Conservation (phyloP, 1,140 invertebrate species). For the Formica selysi region DNA sequence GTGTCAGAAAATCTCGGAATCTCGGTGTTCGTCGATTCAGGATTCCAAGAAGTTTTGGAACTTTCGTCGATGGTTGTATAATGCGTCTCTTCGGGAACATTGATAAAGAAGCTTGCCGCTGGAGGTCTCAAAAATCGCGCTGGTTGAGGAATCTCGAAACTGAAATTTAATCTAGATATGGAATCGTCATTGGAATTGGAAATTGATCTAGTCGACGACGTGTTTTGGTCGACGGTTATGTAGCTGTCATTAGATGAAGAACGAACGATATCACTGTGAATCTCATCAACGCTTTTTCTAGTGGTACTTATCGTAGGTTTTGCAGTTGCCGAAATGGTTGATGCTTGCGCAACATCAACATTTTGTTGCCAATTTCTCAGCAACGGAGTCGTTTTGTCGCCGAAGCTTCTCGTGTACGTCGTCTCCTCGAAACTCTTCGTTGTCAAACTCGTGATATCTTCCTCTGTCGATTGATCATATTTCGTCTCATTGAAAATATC, state of each 20-base stretch:
- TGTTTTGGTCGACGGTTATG: not conserved
- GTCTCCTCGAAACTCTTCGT: not conserved
- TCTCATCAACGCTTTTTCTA: constrained; percentile 1
- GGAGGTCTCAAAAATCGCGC: constrained; percentile 54
- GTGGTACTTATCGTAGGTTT: constrained; percentile 34
- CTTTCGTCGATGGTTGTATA: constrained; percentile 70
- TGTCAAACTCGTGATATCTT: constrained; percentile 6
- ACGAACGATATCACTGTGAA: not conserved
- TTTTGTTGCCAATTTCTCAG: constrained; percentile 21
- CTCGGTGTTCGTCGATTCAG: constrained; percentile 48
- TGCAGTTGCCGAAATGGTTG: not conserved
- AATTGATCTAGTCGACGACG: not conserved
- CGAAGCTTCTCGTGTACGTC: not conserved
- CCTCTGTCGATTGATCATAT: constrained; percentile 6
- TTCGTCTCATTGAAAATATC: constrained; percentile 40
- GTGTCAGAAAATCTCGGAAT: constrained; percentile 11
- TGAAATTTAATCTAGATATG: not conserved
- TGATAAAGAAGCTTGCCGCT: constrained; percentile 73
- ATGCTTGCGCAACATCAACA: not conserved
- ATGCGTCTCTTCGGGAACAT: constrained; percentile 66
- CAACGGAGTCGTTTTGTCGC: constrained; percentile 17
- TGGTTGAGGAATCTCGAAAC: not conserved
- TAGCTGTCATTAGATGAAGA: not conserved
- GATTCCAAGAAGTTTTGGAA: constrained; percentile 50
- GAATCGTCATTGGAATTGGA: constrained; percentile 5